Percentiles rank a stretch among this genome's conserved stretches.
Evolutionary conservation across 2,113 vertebrate species (phyloP).

Genomic region (Onychostoma macrolepis): DNA sequence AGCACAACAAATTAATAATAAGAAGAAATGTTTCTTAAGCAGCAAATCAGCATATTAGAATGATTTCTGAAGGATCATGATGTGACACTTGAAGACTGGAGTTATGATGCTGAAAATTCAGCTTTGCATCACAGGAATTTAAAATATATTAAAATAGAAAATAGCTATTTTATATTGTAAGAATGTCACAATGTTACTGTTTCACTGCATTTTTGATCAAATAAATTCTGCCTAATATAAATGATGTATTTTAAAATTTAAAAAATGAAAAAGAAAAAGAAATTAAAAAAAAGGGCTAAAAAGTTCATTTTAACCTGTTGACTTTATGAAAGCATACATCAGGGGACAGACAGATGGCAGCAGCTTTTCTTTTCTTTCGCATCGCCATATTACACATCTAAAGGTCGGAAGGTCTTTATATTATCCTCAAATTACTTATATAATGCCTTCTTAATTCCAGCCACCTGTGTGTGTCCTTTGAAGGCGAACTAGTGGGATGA

Average conservation of each 20-base stretch:
- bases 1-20: not conserved
- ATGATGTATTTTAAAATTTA: not conserved
- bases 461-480: conserved; percentile 7
- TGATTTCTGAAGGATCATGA: not conserved
- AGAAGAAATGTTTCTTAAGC: not conserved
- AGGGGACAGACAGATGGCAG: not conserved
- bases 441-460: conserved; percentile 1
- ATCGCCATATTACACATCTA: not conserved
- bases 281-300: not conserved
- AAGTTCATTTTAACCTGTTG: not conserved
- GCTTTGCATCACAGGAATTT: not conserved
- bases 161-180: not conserved
- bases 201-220: too few relatives aligned
- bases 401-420: conserved; percentile 2
- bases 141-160: not conserved
- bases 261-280: not conserved
- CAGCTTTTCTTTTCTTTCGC: conserved; percentile 4
- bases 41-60: not conserved
- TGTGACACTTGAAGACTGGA: not conserved
- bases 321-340: not conserved
- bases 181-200: too few relatives aligned
- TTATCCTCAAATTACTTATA: not conserved
- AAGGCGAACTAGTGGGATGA: not conserved
- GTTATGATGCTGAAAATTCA: not conserved
- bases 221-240: too few relatives aligned